These are phyloP conservation scores for Mormyrus hasselquistii DNA, from an alignment of 2,797 vertebrate genomes.

Conservation along the genomic window DNA sequence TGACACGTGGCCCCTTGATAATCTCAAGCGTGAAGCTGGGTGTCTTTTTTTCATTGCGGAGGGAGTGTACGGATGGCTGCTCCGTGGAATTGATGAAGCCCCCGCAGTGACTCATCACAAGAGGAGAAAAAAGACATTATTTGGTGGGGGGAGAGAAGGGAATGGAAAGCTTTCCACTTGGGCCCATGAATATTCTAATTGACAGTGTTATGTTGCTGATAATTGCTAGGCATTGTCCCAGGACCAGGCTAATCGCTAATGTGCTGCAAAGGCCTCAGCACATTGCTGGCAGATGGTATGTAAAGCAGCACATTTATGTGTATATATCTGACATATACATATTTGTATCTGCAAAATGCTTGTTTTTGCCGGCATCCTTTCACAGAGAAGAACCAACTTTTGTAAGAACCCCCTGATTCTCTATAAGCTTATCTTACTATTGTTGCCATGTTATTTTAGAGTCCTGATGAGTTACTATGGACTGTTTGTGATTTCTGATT, in stretches of 20 bases:
- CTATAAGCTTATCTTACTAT: neutral
- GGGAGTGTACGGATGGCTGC: constrained; percentile 48
- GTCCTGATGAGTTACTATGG: neutral
- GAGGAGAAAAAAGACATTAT: constrained; percentile 30
- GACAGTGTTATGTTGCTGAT: constrained; percentile 42
- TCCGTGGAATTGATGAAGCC: constrained; percentile 58
- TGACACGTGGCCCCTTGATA: constrained; percentile 25
- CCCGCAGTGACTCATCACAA: constrained; percentile 62
- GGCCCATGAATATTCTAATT: constrained; percentile 60
- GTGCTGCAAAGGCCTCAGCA: constrained; percentile 47
- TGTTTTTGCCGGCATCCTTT: neutral
- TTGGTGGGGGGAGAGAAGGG: constrained; percentile 29
- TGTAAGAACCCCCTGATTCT: neutral
- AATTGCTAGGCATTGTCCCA: constrained; percentile 54
- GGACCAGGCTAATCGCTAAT: constrained; percentile 53
- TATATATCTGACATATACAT: neutral
- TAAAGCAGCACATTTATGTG: neutral
- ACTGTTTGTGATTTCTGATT: neutral
- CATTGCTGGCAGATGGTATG: neutral
- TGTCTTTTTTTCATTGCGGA: constrained; percentile 35
- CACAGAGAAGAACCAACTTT: neutral
- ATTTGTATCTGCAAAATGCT: neutral
- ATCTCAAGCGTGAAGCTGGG: constrained; percentile 41
- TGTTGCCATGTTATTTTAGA: neutral
- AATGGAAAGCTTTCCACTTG: constrained; percentile 38